Base-by-base conservation (phyloP, 2,113 vertebrate genomes). In the Kryptolebias marmoratus region DNA sequence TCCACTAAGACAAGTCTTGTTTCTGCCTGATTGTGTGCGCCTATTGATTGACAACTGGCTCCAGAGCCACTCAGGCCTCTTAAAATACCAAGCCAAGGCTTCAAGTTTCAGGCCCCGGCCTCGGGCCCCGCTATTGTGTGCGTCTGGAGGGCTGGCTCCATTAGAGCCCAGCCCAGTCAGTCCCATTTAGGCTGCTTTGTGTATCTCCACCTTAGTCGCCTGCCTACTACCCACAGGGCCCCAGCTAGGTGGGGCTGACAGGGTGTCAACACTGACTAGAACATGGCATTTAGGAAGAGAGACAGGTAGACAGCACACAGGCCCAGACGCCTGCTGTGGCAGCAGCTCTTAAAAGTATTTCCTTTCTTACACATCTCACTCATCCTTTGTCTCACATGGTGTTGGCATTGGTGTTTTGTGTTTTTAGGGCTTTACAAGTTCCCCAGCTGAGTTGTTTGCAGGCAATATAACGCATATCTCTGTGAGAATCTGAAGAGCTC, bases 1-100 rank as follows among this genome's bases (percentile, higher is more conserved):
- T 82, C 54, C 70, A 49, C 70, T 64, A 9, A 74, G 87, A 75
- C 74, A 79, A 68, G 84, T 75, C 78, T 80, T 84, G 76, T 82
- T 90, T 90, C 80, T 83, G 79, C 82, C 77, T 90, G 87, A 91
- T 89, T 94, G 89, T 94, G 84, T 89, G 84, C 64, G 77, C 90
- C 89, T 93, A 94, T 94, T 95, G 94, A 95, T 94, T 95, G 94
- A 95, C 94, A 94, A 88, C 90, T 95, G 94, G 94, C 94, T 94
- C 93, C 94, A 95, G 90, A 94, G 89, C 91, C 92, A 94, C 94
- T 95, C 93, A 93, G 89, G 82, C 91, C 93, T 94, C 93, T 95
- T 95, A 94, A 94, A 93, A 95, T 95, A 93, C 93, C 92, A 92
- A 83, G 89, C 79, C 79, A 14, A 66, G 81, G 93, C 90, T 93